Conservation (phyloP, 2,113 vertebrate genomes). For the Gorilla gorilla region DNA sequence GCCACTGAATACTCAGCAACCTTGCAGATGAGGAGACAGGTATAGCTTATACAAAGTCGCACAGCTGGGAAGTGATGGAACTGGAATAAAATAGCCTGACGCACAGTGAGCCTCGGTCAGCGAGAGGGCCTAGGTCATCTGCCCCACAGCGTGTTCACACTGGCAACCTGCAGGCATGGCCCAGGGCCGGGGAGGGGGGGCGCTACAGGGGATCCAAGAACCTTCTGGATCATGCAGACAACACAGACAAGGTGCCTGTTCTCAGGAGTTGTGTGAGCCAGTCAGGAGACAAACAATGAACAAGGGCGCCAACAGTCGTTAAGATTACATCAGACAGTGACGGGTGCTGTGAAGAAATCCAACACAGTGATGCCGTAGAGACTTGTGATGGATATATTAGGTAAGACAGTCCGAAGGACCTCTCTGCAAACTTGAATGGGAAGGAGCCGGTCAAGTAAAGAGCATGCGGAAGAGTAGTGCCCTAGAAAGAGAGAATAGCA, state of each 20-base stretch:
- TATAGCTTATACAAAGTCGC: neutral
- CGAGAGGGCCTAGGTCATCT: neutral
- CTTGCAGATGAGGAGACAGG: neutral
- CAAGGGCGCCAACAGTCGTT: neutral
- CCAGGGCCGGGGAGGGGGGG: fast-evolving
- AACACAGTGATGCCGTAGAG: neutral
- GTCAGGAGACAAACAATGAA: neutral
- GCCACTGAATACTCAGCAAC: neutral
- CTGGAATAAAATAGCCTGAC: neutral
- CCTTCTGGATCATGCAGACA: neutral
- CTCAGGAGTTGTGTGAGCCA: neutral
- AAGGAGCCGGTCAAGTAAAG: neutral
- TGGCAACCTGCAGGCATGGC: neutral
- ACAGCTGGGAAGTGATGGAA: neutral
- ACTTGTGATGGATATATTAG: neutral
- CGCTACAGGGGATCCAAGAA: neutral
- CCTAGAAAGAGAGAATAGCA: neutral
- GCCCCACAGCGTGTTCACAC: neutral
- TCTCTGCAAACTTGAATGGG: neutral
- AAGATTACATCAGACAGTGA: neutral
- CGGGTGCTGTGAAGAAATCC: neutral
- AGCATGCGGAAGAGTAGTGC: neutral
- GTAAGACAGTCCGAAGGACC: neutral
- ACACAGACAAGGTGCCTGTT: neutral
- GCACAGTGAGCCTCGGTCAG: neutral